Evolutionary conservation across 2,797 vertebrate genomes (phyloP).

Genomic region (Psittacula derbiana): DNA sequence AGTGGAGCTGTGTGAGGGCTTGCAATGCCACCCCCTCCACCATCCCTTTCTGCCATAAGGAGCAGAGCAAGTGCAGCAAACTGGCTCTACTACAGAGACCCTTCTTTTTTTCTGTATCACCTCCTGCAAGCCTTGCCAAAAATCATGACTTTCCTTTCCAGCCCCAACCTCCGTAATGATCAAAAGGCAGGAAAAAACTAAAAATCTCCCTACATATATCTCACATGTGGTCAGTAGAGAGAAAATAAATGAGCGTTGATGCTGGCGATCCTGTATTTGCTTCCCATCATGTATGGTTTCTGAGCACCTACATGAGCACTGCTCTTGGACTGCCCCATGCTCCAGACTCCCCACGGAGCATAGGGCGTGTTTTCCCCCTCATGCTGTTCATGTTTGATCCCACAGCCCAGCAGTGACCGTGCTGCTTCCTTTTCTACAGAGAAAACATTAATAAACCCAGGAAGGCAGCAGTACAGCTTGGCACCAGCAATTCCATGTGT

Average conservation of each 20-base stretch:
- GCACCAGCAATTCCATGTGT: neutral
- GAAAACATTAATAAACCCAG: neutral
- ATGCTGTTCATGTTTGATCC: neutral
- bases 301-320: fast-evolving
- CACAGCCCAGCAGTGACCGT: neutral
- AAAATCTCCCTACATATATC: neutral
- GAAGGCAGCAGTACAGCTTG: neutral
- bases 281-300: neutral
- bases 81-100: neutral
- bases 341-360: neutral
- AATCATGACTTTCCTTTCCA: neutral
- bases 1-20: neutral
- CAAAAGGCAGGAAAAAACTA: neutral
- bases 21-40: neutral
- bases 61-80: neutral
- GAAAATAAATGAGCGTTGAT: neutral
- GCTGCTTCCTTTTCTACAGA: neutral
- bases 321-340: neutral
- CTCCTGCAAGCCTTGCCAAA: neutral
- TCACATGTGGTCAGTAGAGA: neutral
- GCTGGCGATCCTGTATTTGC: fast-evolving
- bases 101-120: neutral
- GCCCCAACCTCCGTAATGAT: neutral
- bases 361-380: fast-evolving
- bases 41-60: neutral